Base-by-base conservation (phyloP, 2,888 invertebrate genomes). In the Pristionchus exspectatus region DNA sequence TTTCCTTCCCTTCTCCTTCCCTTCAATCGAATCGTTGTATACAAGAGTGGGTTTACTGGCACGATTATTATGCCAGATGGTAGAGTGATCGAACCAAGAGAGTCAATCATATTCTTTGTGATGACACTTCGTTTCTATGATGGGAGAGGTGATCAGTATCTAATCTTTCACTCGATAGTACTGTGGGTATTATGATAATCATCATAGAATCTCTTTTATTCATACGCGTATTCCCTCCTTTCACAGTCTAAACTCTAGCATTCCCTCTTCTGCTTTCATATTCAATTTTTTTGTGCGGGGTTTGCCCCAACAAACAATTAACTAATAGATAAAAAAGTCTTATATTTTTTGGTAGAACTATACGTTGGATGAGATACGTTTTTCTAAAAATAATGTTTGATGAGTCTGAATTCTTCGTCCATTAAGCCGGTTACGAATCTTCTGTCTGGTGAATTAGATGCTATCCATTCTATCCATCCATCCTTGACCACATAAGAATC, bases 31-130 rank as follows among this genome's bases (percentile, higher is more conserved):
- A 72, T 72, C 72, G 33, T 16, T 95, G 98, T 98, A 96, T 98
- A 98, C 95, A 50, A 50, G 44, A 50, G 99, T 98, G 99, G 96
- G 96, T 99, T 98, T 95, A 99, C 98, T 95, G 99, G 98, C 95
- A 98, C 98, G 89, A 98, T 97, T 96, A 98, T 98, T 96, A 98
- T 98, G 33, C 97, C 97, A 95, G 97, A 97, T 59, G 33, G 98
- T 98, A 16, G 50, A 56, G 24, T 56, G 54, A 59, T 85, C 56
- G 56, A 59, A 24, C 44, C 18, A 54, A 10, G 30, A 7, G 81
- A 50, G 9, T 56, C 50, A 54, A 44, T 72, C 12, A 72, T 72
- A 72, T 72, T 21, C 18, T 21, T 59, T 59, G 18, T 24, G 59
- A 24, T 59, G 14, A 24, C 24, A 18, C 24, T 59, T 14, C 59